These are phyloP conservation scores for Hiodon alosoides DNA, from an alignment of 2,113 vertebrate species.

Conservation along the genomic window DNA sequence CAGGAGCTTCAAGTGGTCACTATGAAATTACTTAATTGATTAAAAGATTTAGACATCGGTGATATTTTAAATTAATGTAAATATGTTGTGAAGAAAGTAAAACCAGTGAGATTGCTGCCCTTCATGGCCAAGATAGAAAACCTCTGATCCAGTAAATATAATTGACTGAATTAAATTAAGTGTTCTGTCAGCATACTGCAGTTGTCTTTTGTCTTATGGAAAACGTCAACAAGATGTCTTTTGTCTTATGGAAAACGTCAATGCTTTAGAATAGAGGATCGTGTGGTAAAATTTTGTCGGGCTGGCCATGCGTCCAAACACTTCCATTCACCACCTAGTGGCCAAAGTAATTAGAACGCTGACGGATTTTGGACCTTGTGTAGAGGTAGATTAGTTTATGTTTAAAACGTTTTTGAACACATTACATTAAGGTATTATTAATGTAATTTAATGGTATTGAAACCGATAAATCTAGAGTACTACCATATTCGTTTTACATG, in stretches of 20 bases:
- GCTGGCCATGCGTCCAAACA: neutral
- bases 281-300: neutral
- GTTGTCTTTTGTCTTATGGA: neutral
- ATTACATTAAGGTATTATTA: no score
- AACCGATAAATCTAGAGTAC: no score
- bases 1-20: neutral
- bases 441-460: no score
- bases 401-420: no score
- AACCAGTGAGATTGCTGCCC: neutral
- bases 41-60: neutral
- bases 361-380: no score
- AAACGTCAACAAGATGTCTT: neutral
- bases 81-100: neutral
- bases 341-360: neutral
- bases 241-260: neutral
- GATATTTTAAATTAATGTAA: neutral
- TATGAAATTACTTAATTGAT: neutral
- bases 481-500: no score
- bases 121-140: neutral
- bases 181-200: neutral
- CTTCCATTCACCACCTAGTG: neutral
- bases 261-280: no score
- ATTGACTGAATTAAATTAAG: neutral
- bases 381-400: no score
- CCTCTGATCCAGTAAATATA: no score